Evolutionary conservation across 1,140 invertebrate species (phyloP).

Genomic region (Triops longicaudatus): DNA sequence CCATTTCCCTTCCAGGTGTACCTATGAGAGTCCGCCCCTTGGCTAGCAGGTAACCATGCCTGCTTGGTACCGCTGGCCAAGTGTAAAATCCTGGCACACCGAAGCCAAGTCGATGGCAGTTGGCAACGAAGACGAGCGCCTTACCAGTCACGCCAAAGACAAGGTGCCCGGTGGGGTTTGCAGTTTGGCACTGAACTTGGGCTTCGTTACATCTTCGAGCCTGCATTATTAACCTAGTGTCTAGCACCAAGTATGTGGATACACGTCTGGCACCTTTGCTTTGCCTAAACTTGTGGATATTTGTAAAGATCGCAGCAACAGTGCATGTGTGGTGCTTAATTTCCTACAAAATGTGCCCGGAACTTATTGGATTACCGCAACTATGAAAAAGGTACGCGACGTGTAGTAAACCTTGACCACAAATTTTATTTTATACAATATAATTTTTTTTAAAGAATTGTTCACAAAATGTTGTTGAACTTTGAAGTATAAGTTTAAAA

Average conservation of each 20-base stretch:
- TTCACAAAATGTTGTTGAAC: too few relatives aligned
- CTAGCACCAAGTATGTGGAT: not conserved
- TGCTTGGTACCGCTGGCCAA: not conserved
- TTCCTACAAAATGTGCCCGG: not conserved
- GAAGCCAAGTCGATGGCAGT: constrained; percentile 5
- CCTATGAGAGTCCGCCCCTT: not conserved
- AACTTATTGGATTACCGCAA: not conserved
- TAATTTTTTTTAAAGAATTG: too few relatives aligned
- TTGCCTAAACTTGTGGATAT: not conserved
- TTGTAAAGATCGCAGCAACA: not conserved
- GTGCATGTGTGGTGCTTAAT: not conserved
- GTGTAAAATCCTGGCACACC: constrained; percentile 4
- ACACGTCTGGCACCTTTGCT: not conserved
- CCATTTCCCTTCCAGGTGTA: not conserved
- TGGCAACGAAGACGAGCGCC: not conserved
- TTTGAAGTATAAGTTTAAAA: too few relatives aligned
- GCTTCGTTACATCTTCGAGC: not conserved
- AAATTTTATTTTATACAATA: too few relatives aligned
- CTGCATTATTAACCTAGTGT: not conserved
- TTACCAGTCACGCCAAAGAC: not conserved
- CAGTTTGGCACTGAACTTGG: not conserved
- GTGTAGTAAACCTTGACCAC: too few relatives aligned
- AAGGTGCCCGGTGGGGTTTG: not conserved
- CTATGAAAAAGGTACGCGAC: too few relatives aligned
- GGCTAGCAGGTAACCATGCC: not conserved